These are phyloP conservation scores for Subanguina moxae DNA, from an alignment of 1,140 invertebrate genomes.

Conservation along the genomic window DNA sequence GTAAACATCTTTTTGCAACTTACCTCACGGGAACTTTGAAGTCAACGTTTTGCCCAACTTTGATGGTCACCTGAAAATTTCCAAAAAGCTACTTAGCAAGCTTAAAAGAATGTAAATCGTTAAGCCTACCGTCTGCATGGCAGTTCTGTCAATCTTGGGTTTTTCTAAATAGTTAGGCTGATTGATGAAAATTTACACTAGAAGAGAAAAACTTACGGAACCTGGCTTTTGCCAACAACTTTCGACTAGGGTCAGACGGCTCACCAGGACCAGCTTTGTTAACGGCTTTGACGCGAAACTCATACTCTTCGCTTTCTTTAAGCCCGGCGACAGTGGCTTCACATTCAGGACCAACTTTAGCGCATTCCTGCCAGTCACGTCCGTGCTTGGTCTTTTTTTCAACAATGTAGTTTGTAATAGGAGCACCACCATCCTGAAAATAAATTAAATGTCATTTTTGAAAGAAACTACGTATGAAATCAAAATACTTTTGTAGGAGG, in stretches of 20 bases:
- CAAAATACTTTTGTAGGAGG: constrained; percentile 74
- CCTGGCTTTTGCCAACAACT: constrained; percentile 84
- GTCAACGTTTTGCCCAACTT: constrained; percentile 82
- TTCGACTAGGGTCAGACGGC: constrained; percentile 83
- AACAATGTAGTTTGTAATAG: constrained; percentile 87
- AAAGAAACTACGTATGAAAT: not conserved
- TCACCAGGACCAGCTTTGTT: constrained; percentile 80
- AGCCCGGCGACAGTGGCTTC: constrained; percentile 78
- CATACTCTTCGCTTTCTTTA: constrained; percentile 84
- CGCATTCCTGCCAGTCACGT: constrained; percentile 79
- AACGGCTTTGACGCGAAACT: constrained; percentile 82
- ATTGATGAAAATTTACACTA: not conserved
- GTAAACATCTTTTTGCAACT: too few relatives aligned
- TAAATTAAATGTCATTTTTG: not conserved
- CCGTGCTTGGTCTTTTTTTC: constrained; percentile 96
- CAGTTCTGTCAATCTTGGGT: constrained; percentile 84
- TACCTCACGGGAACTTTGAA: constrained; percentile 79
- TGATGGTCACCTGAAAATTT: constrained; percentile 72
- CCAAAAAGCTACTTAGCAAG: too few relatives aligned
- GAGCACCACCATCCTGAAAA: constrained; percentile 72
- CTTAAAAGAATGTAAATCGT: too few relatives aligned
- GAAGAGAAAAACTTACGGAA: constrained; percentile 71
- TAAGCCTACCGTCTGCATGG: constrained; percentile 67
- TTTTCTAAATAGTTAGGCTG: constrained; percentile 69
- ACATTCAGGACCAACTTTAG: constrained; percentile 66